phyloP scores from a whole-genome alignment of 2,888 invertebrate genomes.

The Leptopilina myrica region DNA sequence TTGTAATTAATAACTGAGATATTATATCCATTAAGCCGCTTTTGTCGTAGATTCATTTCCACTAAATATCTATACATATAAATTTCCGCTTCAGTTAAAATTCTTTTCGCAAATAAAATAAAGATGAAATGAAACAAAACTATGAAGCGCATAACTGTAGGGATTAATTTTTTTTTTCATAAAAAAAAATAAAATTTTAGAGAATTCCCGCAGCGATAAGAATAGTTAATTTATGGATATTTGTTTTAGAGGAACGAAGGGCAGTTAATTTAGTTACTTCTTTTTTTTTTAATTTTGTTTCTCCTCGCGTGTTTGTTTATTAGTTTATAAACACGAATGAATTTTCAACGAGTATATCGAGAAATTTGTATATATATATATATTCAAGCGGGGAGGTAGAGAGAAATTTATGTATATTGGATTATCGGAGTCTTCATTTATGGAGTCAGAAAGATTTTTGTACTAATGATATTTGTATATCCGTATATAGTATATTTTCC shows the following conservation, averaged over 20 bases:
- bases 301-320: too few species aligned
- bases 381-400: not conserved
- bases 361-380: not conserved
- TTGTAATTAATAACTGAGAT: not conserved
- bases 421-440: not conserved
- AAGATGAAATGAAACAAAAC: not conserved
- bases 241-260: constrained; percentile 7
- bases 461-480: not conserved
- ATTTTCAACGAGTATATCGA: not conserved
- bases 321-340: constrained; percentile 1
- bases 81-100: not conserved
- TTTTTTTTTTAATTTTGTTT: not conserved
- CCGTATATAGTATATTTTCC: too few species aligned
- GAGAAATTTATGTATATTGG: not conserved
- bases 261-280: constrained; percentile 10
- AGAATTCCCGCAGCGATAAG: constrained; percentile 16
- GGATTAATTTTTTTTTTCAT: not conserved
- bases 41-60: not conserved
- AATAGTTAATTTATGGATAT: constrained; percentile 15
- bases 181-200: not conserved
- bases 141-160: constrained; percentile 5
- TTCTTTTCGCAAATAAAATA: not conserved
- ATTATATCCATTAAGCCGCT: not conserved
- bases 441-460: not conserved
- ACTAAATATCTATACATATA: not conserved